Base-by-base conservation (phyloP, 2,797 vertebrate species). In the Craterocephalus amniculus region DNA sequence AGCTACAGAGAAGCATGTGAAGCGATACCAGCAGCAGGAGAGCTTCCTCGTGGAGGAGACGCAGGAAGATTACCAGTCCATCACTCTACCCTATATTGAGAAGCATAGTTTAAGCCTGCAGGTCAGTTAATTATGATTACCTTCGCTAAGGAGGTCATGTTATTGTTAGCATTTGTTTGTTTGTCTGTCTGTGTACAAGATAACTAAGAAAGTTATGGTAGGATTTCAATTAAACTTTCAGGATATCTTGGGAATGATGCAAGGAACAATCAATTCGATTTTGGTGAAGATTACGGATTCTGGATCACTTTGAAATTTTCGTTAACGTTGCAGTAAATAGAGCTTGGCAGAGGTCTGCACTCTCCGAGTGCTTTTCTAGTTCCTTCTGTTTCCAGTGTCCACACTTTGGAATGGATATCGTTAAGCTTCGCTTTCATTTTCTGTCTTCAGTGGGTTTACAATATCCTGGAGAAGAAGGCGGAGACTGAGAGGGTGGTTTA, bases 401-500 rank as follows among this genome's bases (percentile, higher is more conserved):
- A 3, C 31, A 43, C 10, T 13, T 9, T 45, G 27, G 4, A 40
- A 26, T 43, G 0, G 20, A 8, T 20, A 3, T 1, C 6, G 2
- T 22, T 34, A 63, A 31, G 6, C 12, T 57, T 58, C n/a, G 4
- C 10, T 2, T 4, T 65, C 11, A 1, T 31, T 52, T 24, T 67
- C 16, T 16, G 29, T 8, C 4, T 12, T 18, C 84, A 99, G 98
- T 99, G 98, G 98, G 96, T 99, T 0, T 92, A 97, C 83, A 99
- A 99, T 80, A 97, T 99, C 83, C 88, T 99, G 70, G 96, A 97
- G 81, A 99, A 97, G 92, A 99, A 97, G 86, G 96, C 97, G 0
- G 98, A 99, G 86, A 92, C 93, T 0, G 96, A 98, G 8, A 88
- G 95, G 63, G 95, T 99, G 0, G 40, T 99, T 71, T 95, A 91